Conservation (phyloP, 2,888 invertebrate genomes). For the Erpobdella octoculata region DNA sequence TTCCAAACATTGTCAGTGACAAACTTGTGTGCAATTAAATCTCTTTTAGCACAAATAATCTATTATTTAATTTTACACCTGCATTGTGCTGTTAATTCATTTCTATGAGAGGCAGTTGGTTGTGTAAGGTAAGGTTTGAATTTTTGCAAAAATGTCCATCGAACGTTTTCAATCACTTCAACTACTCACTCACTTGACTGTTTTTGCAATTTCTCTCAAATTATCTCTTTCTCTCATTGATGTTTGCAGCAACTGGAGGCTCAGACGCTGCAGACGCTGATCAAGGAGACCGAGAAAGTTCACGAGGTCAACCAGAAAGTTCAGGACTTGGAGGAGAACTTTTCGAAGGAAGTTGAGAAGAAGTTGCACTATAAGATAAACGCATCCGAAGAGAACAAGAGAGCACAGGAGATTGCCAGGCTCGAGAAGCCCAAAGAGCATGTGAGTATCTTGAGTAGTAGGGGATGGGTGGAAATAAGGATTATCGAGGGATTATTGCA, state of each 20-base stretch:
- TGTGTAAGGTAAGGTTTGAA: too few relatives aligned
- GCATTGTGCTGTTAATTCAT: too few relatives aligned
- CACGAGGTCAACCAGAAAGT: conserved; percentile 40
- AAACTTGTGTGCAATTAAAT: too few relatives aligned
- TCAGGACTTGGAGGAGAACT: conserved; percentile 32
- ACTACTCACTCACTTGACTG: too few relatives aligned
- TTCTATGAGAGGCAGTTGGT: too few relatives aligned
- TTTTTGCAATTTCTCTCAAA: neutral
- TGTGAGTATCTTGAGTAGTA: conserved; percentile 48
- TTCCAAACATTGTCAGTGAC: too few relatives aligned
- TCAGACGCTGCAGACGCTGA: conserved; percentile 45
- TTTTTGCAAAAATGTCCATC: too few relatives aligned
- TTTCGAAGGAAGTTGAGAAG: conserved; percentile 67
- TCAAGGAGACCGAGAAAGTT: conserved; percentile 43
- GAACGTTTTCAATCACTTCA: too few relatives aligned
- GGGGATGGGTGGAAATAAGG: too few relatives aligned
- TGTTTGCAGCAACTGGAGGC: conserved; percentile 43
- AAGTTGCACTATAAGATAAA: conserved; percentile 63
- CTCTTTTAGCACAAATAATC: too few relatives aligned
- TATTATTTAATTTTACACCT: too few relatives aligned
- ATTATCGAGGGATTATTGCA: too few relatives aligned
- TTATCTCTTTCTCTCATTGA: neutral
- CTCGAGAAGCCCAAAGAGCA: conserved; percentile 58
- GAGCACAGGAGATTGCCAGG: conserved; percentile 79
- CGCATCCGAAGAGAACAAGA: conserved; percentile 78